Evolutionary conservation across 2,888 invertebrate species (phyloP), one percentile per base, ranked within the genome.

Genomic region (Leptopilina drosophilae): DNA sequence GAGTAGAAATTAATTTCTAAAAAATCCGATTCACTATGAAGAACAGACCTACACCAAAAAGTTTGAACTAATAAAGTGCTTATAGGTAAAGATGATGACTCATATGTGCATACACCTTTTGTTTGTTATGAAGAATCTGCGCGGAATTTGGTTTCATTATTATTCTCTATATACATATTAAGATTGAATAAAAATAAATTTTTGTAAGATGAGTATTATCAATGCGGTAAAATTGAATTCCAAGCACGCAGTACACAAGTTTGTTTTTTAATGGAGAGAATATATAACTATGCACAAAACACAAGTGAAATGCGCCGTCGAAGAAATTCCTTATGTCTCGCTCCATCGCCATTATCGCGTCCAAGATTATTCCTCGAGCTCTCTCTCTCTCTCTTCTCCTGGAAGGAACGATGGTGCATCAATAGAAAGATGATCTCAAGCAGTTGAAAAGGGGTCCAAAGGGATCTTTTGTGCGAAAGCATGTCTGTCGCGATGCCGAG

Each of bases 361-460:
- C 33, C 33, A 53, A 49, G 56, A 82, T 33, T 33, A 80, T 84
- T 82, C 80, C 76, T 80, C 81, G 81, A 82, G 81, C 77, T 80
- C 12, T 78, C 77, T 33, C 33, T 33, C 33, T 33, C 33, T 33
- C 33, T 33, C 33, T 33, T 5, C 33, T 33, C 5, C 33, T 73
- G 20, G 66, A 53, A 69, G 76, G 80, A 80, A 79, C 84, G 82
- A 81, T 82, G 80, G 79, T 77, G 84, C 87, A 85, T 90, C 90
- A 90, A 90, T 90, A 88, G 90, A 90, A 90, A 90, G 90, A 90
- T 89, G 90, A 90, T 90, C 90, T 83, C 62, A 80, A 56, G 81
- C 76, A 40, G 76, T 82, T 80, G 42, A 84, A 83, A 49, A 83
- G 79, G 80, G 83, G 81, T 77, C 77, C 77, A 77, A 66, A 42